Evolutionary conservation across 2,888 invertebrate species (phyloP), one percentile per base, ranked within the genome.

Genomic region (Itoplectis maculator): DNA sequence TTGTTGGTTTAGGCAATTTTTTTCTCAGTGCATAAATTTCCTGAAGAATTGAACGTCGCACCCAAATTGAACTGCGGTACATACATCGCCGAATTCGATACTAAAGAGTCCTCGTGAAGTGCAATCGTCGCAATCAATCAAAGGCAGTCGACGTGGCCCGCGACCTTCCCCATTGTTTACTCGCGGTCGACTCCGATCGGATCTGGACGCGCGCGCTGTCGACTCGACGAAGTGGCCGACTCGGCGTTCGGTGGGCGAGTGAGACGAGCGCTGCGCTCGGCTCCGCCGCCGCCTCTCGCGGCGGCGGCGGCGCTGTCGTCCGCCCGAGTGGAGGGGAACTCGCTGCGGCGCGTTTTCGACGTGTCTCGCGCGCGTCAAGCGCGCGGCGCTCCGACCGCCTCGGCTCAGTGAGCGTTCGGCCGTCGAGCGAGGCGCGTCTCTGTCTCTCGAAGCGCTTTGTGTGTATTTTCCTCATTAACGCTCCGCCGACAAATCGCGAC

Each of bases 321-420:
- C 37, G 47, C 29, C 47, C 1, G 2, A 23, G 45, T 15, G 42
- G 65, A 29, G 70, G 49, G 79, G 49, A 15, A 13, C 40, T 23
- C 23, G 54, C 20, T 42, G 79, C 68, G 56, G 74, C 69, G 79
- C 74, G n/a, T n/a, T n/a, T 68, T 49, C 45, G 29, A n/a, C n/a
- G 66, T 37, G 65, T 51, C 42, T 35, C 45, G 45, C 65, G 42
- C 20, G 23, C 6, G n/a, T 47, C 69, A 45, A 68, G 79, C 68
- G 79, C 81, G 78, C 77, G 73, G 82, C 72, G 72, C 79, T 72
- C 75, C 29, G 61, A 76, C 49, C 59, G 61, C 6, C 63, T 37
- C 49, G 13, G 45, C 72, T 79, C 82, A 82, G 82, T 82, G 66
- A 76, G 75, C 82, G 73, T 74, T 82, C 79, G 76, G 76, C 82